A percentile compares a stretch with the other conserved stretches of the same genome.
These are phyloP conservation scores for Drosophila melanogaster DNA, from an alignment of 1,140 invertebrate species.

Conservation along the genomic window Release_6_plus_ISO1_MT NC_004354.4:4401501-4402000, in stretches of 20 bases:
- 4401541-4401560: constrained; percentile 1
- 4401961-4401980: not conserved
- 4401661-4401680: constrained; percentile 48
- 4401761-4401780: constrained; percentile 81
- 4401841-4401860: constrained; percentile 73
- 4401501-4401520: constrained; percentile 29
- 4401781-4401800: constrained; percentile 82
- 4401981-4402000: not conserved
- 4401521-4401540: not conserved
- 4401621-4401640: constrained; percentile 81
- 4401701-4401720: not conserved
- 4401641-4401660: constrained; percentile 73
- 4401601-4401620: constrained; percentile 83
- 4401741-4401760: constrained; percentile 10
- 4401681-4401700: constrained; percentile 10
- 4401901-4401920: constrained; percentile 7
- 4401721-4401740: not conserved
- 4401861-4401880: constrained; percentile 62
- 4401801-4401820: constrained; percentile 83
- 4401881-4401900: constrained; percentile 8
- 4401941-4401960: not conserved
- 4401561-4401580: constrained; percentile 1
- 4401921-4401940: not conserved
- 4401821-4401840: constrained; percentile 83
- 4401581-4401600: constrained; percentile 67